Evolutionary conservation across 2,113 vertebrate genomes (phyloP).

Genomic region (Desmodus rotundus): DNA sequence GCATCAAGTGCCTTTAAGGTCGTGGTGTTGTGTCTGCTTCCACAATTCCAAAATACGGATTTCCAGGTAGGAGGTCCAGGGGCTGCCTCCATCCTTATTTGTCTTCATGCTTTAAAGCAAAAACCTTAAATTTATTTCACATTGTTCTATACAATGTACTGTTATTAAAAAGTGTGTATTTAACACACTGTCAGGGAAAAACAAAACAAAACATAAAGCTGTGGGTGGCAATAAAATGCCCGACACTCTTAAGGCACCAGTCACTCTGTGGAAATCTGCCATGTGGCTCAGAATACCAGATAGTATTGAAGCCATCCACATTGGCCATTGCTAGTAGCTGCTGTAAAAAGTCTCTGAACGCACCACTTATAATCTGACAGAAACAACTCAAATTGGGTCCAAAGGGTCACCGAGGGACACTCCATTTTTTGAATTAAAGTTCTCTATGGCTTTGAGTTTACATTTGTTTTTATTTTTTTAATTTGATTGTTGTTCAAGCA

Average conservation of each 20-base stretch:
- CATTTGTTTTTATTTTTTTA: background rate
- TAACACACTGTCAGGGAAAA: background rate
- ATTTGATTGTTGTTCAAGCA: too few species aligned
- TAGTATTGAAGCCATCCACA: background rate
- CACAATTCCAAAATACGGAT: background rate
- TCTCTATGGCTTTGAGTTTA: background rate
- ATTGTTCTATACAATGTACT: background rate
- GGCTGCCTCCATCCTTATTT: background rate
- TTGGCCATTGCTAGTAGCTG: background rate
- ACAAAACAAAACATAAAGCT: background rate
- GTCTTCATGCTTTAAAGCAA: background rate
- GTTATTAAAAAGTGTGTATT: background rate
- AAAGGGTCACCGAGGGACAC: background rate
- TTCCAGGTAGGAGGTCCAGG: accelerated
- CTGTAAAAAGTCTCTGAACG: background rate
- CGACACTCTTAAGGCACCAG: background rate
- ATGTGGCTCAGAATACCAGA: background rate
- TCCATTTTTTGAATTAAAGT: background rate
- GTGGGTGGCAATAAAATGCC: background rate
- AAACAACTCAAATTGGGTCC: background rate
- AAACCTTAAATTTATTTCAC: background rate
- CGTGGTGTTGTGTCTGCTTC: background rate
- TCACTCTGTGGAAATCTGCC: background rate
- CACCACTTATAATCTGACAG: background rate
- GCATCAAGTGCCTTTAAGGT: background rate